Conservation (phyloP, 1,140 invertebrate genomes). For the Glossosoma conforme region DNA sequence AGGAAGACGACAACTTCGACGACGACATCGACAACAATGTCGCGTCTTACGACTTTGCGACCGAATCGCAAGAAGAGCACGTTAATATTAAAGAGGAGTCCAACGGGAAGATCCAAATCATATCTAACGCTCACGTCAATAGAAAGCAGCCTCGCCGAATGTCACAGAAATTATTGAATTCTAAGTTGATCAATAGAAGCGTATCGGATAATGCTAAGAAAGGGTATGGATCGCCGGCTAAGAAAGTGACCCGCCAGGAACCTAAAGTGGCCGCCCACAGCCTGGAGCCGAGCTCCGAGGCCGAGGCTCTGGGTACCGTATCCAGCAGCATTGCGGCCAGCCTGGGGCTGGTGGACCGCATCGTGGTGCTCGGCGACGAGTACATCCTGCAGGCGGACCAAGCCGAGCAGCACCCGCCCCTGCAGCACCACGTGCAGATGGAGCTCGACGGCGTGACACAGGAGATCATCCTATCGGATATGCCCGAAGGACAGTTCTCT, state of each 20-base stretch:
- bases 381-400: conserved; percentile 42
- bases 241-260: not conserved
- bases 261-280: conserved; percentile 12
- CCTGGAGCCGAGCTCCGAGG: conserved; percentile 48
- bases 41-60: conserved; percentile 34
- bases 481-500: conserved; percentile 6
- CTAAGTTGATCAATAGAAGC: conserved; percentile 19
- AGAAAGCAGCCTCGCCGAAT: conserved; percentile 27
- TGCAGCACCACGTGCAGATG: conserved; percentile 28
- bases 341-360: conserved; percentile 52
- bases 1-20: conserved; percentile 46
- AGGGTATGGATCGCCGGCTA: not conserved
- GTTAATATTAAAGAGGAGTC: conserved; percentile 41
- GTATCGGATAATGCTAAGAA: conserved; percentile 14
- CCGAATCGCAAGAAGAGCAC: conserved; percentile 32
- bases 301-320: conserved; percentile 52
- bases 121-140: conserved; percentile 45
- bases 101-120: conserved; percentile 46
- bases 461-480: conserved; percentile 19
- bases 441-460: conserved; percentile 3
- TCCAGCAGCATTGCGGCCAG: conserved; percentile 54
- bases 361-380: conserved; percentile 53
- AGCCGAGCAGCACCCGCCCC: conserved; percentile 34
- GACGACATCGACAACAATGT: conserved; percentile 36
- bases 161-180: conserved; percentile 25